A percentile compares a stretch with the other conserved stretches of the same genome.
Conservation (phyloP, 2,113 vertebrate species). For the Varanus salvator region DNA sequence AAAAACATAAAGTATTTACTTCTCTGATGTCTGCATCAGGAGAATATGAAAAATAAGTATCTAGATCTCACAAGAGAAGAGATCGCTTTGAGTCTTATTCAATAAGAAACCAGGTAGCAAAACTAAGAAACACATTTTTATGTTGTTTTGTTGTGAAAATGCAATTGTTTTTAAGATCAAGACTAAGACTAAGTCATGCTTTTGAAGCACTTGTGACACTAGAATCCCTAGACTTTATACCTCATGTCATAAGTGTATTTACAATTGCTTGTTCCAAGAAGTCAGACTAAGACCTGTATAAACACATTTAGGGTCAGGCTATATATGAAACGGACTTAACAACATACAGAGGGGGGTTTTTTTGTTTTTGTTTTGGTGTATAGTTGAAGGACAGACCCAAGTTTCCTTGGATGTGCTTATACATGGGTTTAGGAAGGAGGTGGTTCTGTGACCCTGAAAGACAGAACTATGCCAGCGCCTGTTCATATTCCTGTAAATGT, state of each 20-base stretch:
- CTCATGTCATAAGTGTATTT: background rate
- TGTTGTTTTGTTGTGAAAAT: background rate
- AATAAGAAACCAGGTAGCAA: background rate
- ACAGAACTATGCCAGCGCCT: too few relatives aligned
- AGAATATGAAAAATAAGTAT: background rate
- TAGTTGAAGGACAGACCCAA: too few relatives aligned
- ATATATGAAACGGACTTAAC: too few relatives aligned
- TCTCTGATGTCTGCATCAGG: background rate
- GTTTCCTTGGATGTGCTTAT: too few relatives aligned
- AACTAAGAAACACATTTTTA: background rate
- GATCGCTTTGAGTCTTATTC: background rate
- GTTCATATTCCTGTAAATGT: too few relatives aligned
- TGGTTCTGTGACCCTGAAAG: too few relatives aligned
- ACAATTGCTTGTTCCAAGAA: background rate
- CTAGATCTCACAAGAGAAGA: background rate
- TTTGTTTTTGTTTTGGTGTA: too few relatives aligned
- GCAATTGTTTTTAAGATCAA: background rate
- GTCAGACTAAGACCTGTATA: too few relatives aligned
- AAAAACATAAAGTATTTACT: background rate
- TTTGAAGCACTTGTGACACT: background rate
- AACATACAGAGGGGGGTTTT: too few relatives aligned
- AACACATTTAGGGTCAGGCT: too few relatives aligned
- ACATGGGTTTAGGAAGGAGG: too few relatives aligned
- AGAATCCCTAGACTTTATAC: background rate
- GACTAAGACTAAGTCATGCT: background rate